phyloP scores from a whole-genome alignment of 2,113 vertebrate genomes.

The Solea senegalensis region DNA sequence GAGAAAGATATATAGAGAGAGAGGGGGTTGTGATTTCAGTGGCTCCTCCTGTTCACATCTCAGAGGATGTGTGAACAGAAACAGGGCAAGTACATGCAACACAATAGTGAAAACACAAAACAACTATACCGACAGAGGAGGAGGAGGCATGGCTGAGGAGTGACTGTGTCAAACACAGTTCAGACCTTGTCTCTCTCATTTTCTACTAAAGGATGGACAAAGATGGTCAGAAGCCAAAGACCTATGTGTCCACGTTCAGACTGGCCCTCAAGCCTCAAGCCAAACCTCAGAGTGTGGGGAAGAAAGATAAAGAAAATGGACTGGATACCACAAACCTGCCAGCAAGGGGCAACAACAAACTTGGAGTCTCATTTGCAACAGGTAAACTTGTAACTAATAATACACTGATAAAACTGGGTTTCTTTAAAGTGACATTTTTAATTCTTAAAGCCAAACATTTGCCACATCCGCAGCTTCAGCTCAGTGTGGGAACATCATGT shows the following conservation, averaged over 20 bases:
- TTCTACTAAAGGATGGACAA: slow-evolving; percentile 64
- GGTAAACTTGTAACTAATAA: slow-evolving; percentile 45
- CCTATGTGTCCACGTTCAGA: slow-evolving; percentile 73
- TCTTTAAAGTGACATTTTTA: too few species aligned
- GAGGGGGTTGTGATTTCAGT: slow-evolving; percentile 46
- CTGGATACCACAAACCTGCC: slow-evolving; percentile 11
- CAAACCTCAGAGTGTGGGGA: neutral
- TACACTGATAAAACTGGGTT: neutral
- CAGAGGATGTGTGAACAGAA: slow-evolving; percentile 41
- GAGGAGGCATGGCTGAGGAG: slow-evolving; percentile 21
- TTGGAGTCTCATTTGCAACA: slow-evolving; percentile 34
- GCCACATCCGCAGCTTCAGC: neutral
- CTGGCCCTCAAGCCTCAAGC: slow-evolving; percentile 64
- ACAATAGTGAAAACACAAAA: neutral
- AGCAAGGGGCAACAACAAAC: slow-evolving; percentile 21
- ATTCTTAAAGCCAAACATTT: neutral
- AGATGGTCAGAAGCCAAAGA: slow-evolving; percentile 60
- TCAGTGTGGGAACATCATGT: neutral
- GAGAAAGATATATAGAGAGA: slow-evolving; percentile 11
- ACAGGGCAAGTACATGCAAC: slow-evolving; percentile 11
- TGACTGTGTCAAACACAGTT: slow-evolving; percentile 17
- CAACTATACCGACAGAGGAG: neutral
- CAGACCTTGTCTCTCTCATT: neutral
- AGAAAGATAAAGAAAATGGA: slow-evolving; percentile 37
- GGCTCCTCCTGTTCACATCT: slow-evolving; percentile 51